Base-by-base conservation (phyloP, 2,888 invertebrate species). In the Chymomyza fuscimana region DNA sequence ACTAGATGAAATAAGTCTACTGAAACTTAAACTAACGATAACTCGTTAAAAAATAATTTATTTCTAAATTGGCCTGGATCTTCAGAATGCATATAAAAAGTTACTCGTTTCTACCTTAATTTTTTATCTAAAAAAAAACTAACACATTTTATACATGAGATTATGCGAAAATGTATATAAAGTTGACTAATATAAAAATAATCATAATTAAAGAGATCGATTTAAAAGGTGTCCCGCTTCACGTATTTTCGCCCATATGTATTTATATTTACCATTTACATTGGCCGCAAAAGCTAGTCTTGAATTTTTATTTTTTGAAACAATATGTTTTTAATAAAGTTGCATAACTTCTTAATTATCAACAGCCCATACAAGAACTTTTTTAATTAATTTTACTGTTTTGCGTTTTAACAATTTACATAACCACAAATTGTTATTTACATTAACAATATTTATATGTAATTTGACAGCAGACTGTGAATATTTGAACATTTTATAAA, bases 271-370 rank as follows among this genome's bases (percentile, higher is more conserved):
- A 46, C 4, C 36, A 36, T 36, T 36, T 36, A 36, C 9, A n/a
- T 7, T 36, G 36, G 36, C 36, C 40, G 12, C 40, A 46, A 46
- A 46, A 46, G 40, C 40, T 46, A 46, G 40, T 46, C 40, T 46
- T 12, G 4, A 1, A 15, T 46, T 12, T 46, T 46, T 46, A 46
- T 46, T 32, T 32, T 32, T 32, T 9, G 32, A 32, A 32, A 32
- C 32, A 32, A 32, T 32, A 32, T 32, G 32, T 32, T 32, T 32
- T 32, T 69, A 63, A 59, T 50, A 64, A 69, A 51, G 54, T 69
- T 74, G 58, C 70, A 60, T 22, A 62, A 51, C 63, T 62, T 63
- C 74, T 73, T 74, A 69, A 73, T 73, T 74, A 74, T 4, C 40
- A 46, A 46, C 40, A 46, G 40, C 40, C 40, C 12, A 46, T 6